Conservation (phyloP, 2,113 vertebrate genomes). For the Chaetodon trifascialis region DNA sequence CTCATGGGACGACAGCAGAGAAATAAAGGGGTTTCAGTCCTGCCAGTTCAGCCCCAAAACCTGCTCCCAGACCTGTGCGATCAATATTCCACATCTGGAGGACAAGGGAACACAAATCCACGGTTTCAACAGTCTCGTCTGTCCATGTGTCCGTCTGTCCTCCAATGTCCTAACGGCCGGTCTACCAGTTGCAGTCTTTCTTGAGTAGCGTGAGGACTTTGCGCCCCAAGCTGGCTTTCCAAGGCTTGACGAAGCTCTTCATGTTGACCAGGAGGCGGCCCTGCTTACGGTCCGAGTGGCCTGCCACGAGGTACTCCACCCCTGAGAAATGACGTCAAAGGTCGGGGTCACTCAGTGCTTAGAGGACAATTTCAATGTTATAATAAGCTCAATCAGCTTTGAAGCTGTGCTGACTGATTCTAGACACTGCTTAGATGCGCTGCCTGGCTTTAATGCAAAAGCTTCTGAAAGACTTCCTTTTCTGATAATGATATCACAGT, state of each 20-base stretch:
- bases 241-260: constrained; percentile 97
- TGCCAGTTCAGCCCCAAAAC: constrained; percentile 9
- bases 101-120: constrained; percentile 34
- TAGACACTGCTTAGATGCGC: no score
- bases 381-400: no score
- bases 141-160: constrained; percentile 31
- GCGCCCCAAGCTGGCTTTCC: constrained; percentile 92
- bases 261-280: constrained; percentile 94
- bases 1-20: constrained; percentile 47
- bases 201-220: constrained; percentile 92
- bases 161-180: background rate
- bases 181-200: constrained; percentile 90
- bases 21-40: constrained; percentile 17
- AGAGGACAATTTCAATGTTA: background rate
- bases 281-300: constrained; percentile 90
- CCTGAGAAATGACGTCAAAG: constrained; percentile 77
- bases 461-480: no score
- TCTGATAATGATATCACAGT: no score
- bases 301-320: constrained; percentile 94
- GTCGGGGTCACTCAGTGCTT: background rate
- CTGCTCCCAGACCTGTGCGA: constrained; percentile 7
- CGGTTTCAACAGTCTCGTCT: constrained; percentile 12
- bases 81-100: constrained; percentile 48
- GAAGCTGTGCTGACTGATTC: no score
- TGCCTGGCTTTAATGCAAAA: background rate